Percentiles rank a stretch among this genome's conserved stretches.
Conservation (phyloP, 2,888 invertebrate genomes). For the Lepidochrysops patricia region DNA sequence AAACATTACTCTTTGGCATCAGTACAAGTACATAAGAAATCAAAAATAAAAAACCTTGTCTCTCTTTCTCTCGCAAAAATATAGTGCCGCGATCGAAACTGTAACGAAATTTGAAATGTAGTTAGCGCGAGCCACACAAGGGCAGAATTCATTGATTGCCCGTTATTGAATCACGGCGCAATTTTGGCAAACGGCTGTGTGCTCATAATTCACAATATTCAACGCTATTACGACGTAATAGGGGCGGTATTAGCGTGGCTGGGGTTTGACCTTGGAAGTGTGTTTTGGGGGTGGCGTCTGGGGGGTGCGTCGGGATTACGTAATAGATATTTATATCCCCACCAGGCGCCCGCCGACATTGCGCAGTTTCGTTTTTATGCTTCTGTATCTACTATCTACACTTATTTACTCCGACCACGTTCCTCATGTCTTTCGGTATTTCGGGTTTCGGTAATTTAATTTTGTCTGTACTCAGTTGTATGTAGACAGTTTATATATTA, state of each 20-base stretch:
- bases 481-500: too few species aligned
- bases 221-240: constrained; percentile 24
- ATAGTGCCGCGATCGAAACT: neutral
- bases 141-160: constrained; percentile 59
- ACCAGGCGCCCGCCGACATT: too few species aligned
- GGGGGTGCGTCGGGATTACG: constrained; percentile 50
- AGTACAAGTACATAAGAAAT: too few species aligned
- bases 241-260: constrained; percentile 29
- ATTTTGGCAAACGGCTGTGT: constrained; percentile 28
- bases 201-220: constrained; percentile 23
- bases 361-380: constrained; percentile 15
- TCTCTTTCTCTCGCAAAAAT: neutral
- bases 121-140: constrained; percentile 24
- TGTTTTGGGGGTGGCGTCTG: constrained; percentile 47
- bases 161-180: constrained; percentile 24
- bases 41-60: too few species aligned
- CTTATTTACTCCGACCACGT: too few species aligned
- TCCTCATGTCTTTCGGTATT: too few species aligned
- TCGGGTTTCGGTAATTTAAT: too few species aligned
- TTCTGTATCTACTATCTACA: neutral
- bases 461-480: too few species aligned
- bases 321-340: constrained; percentile 61
- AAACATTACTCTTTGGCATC: too few species aligned
- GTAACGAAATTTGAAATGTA: neutral
- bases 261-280: constrained; percentile 54